These are phyloP conservation scores for Amiota mariae DNA, from an alignment of 2,888 invertebrate genomes.

Conservation along the genomic window DNA sequence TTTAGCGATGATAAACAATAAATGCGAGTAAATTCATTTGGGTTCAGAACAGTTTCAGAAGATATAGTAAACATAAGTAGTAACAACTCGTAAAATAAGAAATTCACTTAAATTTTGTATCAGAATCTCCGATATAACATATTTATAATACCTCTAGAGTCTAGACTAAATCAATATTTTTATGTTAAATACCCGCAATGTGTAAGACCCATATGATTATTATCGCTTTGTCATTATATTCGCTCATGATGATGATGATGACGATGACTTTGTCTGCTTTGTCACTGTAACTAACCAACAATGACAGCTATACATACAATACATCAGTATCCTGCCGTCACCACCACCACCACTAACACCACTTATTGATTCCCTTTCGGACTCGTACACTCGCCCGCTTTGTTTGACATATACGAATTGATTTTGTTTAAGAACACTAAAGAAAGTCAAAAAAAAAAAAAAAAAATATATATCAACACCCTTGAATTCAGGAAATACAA, in stretches of 20 bases:
- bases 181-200: no score
- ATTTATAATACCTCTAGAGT: no score
- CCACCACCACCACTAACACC: constrained; percentile 29
- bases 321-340: background rate
- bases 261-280: constrained; percentile 27
- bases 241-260: background rate
- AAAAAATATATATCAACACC: constrained; percentile 53
- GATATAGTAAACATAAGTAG: no score
- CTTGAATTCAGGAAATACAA: constrained; percentile 46
- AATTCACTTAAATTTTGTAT: no score
- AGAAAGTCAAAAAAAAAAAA: constrained; percentile 35
- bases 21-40: no score
- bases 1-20: no score
- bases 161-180: no score
- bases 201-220: no score
- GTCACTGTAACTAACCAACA: constrained; percentile 12
- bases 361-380: constrained; percentile 36
- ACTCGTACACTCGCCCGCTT: constrained; percentile 32
- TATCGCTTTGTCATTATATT: background rate
- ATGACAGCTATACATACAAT: background rate
- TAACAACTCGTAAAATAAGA: no score
- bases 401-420: constrained; percentile 67
- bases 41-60: no score
- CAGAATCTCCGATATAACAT: no score
- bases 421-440: constrained; percentile 53